Evolutionary conservation across 2,888 invertebrate species (phyloP).

Genomic region (Epirrita christyi): DNA sequence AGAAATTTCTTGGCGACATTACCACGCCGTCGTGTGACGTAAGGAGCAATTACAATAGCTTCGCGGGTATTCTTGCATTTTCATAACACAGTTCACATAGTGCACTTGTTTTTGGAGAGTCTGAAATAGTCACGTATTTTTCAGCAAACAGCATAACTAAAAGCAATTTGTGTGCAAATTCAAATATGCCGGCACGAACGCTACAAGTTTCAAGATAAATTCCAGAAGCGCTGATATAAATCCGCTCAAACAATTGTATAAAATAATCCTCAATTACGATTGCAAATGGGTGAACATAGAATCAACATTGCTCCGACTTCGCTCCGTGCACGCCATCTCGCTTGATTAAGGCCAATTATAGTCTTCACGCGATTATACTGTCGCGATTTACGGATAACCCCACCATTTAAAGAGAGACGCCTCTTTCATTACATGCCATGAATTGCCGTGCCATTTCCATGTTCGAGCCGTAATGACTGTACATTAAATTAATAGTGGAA

Average conservation of each 20-base stretch:
- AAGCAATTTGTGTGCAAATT: constrained; percentile 21
- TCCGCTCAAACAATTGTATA: constrained; percentile 46
- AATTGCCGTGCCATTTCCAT: constrained; percentile 66
- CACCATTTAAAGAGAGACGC: constrained; percentile 67
- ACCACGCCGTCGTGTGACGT: constrained; percentile 66
- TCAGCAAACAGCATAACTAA: constrained; percentile 19
- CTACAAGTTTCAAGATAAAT: constrained; percentile 15
- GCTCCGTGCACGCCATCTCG: constrained; percentile 63
- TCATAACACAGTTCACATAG: constrained; percentile 18
- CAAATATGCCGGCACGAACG: constrained; percentile 10
- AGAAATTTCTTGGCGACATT: constrained; percentile 80
- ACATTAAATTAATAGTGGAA: constrained; percentile 57
- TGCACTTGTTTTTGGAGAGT: not conserved
- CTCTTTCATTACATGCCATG: constrained; percentile 67
- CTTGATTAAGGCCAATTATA: constrained; percentile 77
- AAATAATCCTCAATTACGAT: constrained; percentile 54
- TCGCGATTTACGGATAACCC: constrained; percentile 70
- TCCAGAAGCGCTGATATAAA: constrained; percentile 42
- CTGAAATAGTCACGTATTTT: constrained; percentile 3
- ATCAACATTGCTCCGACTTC: constrained; percentile 46
- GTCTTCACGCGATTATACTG: constrained; percentile 73
- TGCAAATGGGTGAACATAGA: constrained; percentile 53
- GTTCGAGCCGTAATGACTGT: constrained; percentile 61
- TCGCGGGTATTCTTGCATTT: constrained; percentile 24
- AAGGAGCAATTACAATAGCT: constrained; percentile 67